A percentile compares a stretch with the other conserved stretches of the same genome.
phyloP scores from a whole-genome alignment of 2,888 invertebrate species.

The Temnothorax unifasciatus region DNA sequence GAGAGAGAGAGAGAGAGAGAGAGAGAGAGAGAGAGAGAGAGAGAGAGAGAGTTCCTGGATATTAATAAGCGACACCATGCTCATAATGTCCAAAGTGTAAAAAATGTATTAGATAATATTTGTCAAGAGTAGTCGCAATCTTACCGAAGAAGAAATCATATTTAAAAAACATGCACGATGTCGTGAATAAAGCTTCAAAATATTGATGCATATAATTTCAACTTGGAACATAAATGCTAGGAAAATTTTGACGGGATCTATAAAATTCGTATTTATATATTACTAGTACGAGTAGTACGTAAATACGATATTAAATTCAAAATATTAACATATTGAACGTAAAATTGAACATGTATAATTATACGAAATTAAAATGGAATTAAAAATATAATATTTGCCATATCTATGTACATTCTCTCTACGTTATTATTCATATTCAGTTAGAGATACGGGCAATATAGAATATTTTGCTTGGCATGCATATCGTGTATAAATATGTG shows the following conservation, averaged over 20 bases:
- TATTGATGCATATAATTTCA: not conserved
- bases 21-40: not conserved
- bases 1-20: too few species aligned
- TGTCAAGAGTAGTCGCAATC: not conserved
- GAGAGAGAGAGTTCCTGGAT: not conserved
- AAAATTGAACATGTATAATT: constrained; percentile 8
- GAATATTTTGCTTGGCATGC: constrained; percentile 19
- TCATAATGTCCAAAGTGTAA: not conserved
- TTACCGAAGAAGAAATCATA: not conserved
- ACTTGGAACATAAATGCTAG: not conserved
- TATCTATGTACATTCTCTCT: not conserved
- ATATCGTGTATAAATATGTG: constrained; percentile 18
- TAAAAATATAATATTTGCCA: not conserved
- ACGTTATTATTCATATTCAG: constrained; percentile 19
- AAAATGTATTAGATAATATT: not conserved
- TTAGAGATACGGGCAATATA: constrained; percentile 1
- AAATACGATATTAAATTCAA: not conserved
- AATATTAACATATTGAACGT: not conserved
- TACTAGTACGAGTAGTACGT: not conserved
- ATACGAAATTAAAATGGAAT: not conserved
- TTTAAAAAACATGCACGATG: not conserved
- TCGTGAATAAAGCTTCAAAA: not conserved
- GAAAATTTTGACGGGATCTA: not conserved
- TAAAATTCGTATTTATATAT: not conserved
- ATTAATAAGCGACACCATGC: not conserved